Evolutionary conservation across 2,113 vertebrate genomes (phyloP).

Genomic region (Antigone vipio): DNA sequence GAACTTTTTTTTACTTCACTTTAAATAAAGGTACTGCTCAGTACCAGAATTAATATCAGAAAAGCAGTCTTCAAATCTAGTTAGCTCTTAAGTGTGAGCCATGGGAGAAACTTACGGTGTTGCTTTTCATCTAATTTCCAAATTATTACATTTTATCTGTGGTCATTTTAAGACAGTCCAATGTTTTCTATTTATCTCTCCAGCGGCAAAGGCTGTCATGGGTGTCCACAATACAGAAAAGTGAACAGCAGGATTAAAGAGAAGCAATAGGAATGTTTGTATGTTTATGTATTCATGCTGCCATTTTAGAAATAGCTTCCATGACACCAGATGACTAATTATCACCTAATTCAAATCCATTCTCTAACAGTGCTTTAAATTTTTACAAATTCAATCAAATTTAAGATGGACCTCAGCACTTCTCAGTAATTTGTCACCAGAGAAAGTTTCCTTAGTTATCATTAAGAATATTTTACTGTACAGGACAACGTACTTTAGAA

Average conservation of each 20-base stretch:
- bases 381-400: neutral
- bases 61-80: neutral
- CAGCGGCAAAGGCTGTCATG: neutral
- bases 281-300: neutral
- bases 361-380: neutral
- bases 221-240: neutral
- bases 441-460: neutral
- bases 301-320: neutral
- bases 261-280: neutral
- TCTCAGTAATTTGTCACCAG: neutral
- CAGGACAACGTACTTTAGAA: neutral
- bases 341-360: neutral
- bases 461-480: neutral
- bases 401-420: neutral
- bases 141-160: neutral
- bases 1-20: neutral
- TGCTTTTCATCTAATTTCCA: neutral
- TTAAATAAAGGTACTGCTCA: neutral
- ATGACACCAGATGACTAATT: neutral
- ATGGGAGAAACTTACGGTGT: accelerated
- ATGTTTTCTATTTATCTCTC: neutral
- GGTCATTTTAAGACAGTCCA: neutral
- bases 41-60: neutral
- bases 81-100: neutral
- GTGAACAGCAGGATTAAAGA: neutral